These are phyloP conservation scores for Mechanitis mazaeus DNA, from an alignment of 2,888 invertebrate species.

Conservation along the genomic window DNA sequence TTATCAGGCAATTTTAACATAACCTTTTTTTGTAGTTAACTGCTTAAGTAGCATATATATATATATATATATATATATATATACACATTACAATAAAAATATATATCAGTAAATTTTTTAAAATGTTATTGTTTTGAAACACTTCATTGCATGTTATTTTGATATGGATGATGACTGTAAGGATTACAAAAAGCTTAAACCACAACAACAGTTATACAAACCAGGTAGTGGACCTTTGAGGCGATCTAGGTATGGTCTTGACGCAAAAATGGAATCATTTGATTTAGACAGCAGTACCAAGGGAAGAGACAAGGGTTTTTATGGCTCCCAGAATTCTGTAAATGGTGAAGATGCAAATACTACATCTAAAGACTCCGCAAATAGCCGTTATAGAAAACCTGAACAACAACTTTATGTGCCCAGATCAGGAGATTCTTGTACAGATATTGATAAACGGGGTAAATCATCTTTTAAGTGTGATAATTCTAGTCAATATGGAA, in stretches of 20 bases:
- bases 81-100: slow-evolving; percentile 13
- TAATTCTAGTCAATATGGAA: slow-evolving; percentile 64
- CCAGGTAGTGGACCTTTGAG: slow-evolving; percentile 86
- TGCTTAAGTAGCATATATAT: slow-evolving; percentile 22
- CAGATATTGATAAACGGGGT: slow-evolving; percentile 54
- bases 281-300: slow-evolving; percentile 51
- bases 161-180: slow-evolving; percentile 76
- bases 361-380: slow-evolving; percentile 45
- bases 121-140: slow-evolving; percentile 44
- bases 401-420: slow-evolving; percentile 68
- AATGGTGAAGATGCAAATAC: slow-evolving; percentile 49
- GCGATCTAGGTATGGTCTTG: slow-evolving; percentile 79
- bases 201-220: slow-evolving; percentile 83
- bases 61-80: slow-evolving; percentile 16
- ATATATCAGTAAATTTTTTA: slow-evolving; percentile 27
- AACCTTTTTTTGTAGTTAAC: slow-evolving; percentile 47
- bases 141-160: slow-evolving; percentile 47
- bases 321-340: slow-evolving; percentile 63
- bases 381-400: slow-evolving; percentile 59
- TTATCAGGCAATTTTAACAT: slow-evolving; percentile 47
- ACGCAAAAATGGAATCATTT: slow-evolving; percentile 73
- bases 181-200: slow-evolving; percentile 79
- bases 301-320: slow-evolving; percentile 51
- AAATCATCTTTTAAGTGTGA: slow-evolving; percentile 54
- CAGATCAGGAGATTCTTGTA: slow-evolving; percentile 52